Base-by-base conservation (phyloP, 2,113 vertebrate genomes). In the Microcebus ravelobensis region DNA sequence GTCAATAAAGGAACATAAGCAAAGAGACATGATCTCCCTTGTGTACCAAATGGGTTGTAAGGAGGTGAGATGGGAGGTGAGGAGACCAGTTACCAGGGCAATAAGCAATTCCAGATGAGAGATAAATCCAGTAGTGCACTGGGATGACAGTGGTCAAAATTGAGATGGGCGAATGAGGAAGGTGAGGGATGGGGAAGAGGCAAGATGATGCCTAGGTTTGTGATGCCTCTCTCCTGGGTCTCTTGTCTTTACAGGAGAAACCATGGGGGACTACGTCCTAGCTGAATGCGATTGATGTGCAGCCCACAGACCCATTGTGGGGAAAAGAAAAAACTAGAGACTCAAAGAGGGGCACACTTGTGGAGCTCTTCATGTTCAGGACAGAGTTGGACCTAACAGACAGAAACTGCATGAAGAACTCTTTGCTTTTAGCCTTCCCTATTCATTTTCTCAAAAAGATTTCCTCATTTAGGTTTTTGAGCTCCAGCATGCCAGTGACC, bases 171-270 rank as follows among this genome's bases (percentile, higher is more conserved):
- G 34, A 39, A n/a, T 25, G 21, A 9, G 10, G 77, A 80, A 13
- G 45, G 15, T 1, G 31, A 59, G 27, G 25, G 29, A 25, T 3
- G 25, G 36, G n/a, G 31, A 57, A 18, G 21, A 59, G 59, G 18
- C 61, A 17, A 65, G 27, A 9, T 17, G 18, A 3, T 21, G 21
- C 27, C 29, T 45, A 6, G 1, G n/a, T 45, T 57, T 55, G 18
- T 23, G 17, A 80, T 9, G 4, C 8, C 21, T 52, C 42, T 87
- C 55, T 27, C 31, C 63, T 34, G 31, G 39, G 5, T 57, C 39
- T 89, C 65, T 94, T 65, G 8, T 97, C 80, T 96, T 82, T 65
- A n/a, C 87, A 98, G 96, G 96, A 87, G 76, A n/a, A 90, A 42
- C 85, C n/a, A 5, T 5, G 21, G 55, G 48, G 34, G 73, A 87